phyloP scores from a whole-genome alignment of 1,140 invertebrate genomes.

The Drosophila saltans region DNA sequence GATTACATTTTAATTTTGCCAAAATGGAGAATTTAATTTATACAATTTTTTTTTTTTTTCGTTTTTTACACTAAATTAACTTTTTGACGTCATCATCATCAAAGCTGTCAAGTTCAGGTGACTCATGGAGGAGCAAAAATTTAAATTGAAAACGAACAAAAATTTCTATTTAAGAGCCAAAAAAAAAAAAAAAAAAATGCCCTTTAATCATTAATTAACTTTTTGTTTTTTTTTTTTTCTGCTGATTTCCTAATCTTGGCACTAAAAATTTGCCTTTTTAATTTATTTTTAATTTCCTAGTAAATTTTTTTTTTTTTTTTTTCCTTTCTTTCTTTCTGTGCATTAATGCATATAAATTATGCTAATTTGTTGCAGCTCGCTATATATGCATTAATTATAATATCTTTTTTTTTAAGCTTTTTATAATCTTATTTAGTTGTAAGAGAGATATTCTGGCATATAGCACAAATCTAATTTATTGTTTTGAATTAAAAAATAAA shows the following conservation, averaged over 20 bases:
- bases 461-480: not conserved
- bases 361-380: conserved; percentile 73
- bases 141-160: not conserved
- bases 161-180: conserved; percentile 28
- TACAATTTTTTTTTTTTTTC: not conserved
- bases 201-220: conserved; percentile 5
- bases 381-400: conserved; percentile 18
- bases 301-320: not conserved
- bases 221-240: conserved; percentile 2
- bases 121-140: not conserved
- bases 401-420: conserved; percentile 48
- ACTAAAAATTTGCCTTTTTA: conserved; percentile 67
- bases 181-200: not conserved
- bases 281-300: conserved; percentile 65
- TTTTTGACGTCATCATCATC: not conserved
- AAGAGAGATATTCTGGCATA: conserved; percentile 10
- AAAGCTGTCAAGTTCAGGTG: not conserved
- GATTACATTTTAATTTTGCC: not conserved
- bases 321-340: not conserved
- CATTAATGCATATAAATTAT: conserved; percentile 74
- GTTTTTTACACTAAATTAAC: not conserved
- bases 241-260: conserved; percentile 20
- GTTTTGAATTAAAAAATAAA: conserved; percentile 3
- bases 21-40: not conserved
- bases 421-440: conserved; percentile 24